Conservation (phyloP, 37 sponge, comb jelly and placozoan genomes). For the Petrosia ficiformis region DNA sequence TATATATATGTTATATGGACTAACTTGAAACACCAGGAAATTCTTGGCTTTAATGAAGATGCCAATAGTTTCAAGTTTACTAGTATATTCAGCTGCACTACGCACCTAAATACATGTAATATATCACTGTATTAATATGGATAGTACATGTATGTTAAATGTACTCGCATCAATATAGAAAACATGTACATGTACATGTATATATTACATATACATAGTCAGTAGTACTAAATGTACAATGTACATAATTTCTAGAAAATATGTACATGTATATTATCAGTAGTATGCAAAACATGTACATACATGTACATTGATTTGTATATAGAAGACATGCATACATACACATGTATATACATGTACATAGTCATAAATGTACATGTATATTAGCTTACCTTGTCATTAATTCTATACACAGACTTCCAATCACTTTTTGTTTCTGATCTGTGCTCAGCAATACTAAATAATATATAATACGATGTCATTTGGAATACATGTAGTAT, state of each 20-base stretch:
- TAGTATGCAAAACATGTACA: too few relatives aligned
- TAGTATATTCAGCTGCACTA: conserved; percentile 59
- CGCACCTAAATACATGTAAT: conserved; percentile 42
- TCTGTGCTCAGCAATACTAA: conserved; percentile 77
- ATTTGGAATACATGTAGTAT: too few relatives aligned
- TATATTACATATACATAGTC: too few relatives aligned
- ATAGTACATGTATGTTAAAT: too few relatives aligned
- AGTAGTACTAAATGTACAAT: too few relatives aligned
- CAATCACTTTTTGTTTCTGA: conserved; percentile 41
- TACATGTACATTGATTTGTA: too few relatives aligned
- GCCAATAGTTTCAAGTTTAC: conserved; percentile 71
- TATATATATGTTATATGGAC: not conserved
- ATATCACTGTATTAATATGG: not conserved
- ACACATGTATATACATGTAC: too few relatives aligned
- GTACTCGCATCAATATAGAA: not conserved
- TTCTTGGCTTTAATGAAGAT: conserved; percentile 95
- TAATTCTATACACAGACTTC: conserved; percentile 59
- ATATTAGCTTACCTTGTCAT: conserved; percentile 70
- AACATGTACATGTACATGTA: not conserved
- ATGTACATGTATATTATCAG: too few relatives aligned
- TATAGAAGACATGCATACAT: too few relatives aligned
- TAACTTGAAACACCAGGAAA: conserved; percentile 97
- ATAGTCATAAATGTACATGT: too few relatives aligned
- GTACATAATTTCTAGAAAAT: too few relatives aligned
- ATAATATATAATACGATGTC: too few relatives aligned